A percentile compares a stretch with the other conserved stretches of the same genome.
These are phyloP conservation scores for Eupeodes corollae DNA, from an alignment of 1,140 invertebrate genomes.

Conservation along the genomic window DNA sequence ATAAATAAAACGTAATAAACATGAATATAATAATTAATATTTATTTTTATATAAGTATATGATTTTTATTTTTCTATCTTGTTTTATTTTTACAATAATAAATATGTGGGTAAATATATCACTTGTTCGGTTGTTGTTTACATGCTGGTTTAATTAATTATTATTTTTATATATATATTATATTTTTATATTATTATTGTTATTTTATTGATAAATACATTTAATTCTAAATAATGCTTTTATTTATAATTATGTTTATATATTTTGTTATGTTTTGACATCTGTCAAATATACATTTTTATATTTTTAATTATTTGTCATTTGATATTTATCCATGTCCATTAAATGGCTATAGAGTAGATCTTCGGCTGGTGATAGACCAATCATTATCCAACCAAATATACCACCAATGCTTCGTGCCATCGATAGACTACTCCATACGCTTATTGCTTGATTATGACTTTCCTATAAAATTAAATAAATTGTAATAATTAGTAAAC, in stretches of 20 bases:
- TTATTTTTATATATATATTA: too few relatives aligned
- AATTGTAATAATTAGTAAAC: background rate
- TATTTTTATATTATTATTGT: background rate
- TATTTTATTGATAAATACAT: background rate
- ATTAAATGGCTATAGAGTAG: slow-evolving; percentile 34
- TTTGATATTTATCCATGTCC: slow-evolving; percentile 35
- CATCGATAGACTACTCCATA: slow-evolving; percentile 34
- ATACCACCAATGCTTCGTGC: slow-evolving; percentile 35
- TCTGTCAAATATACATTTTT: slow-evolving; percentile 2
- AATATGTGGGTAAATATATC: too few relatives aligned
- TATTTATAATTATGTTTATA: background rate
- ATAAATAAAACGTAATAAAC: too few relatives aligned
- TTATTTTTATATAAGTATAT: too few relatives aligned
- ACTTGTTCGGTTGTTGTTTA: too few relatives aligned
- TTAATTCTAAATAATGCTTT: background rate
- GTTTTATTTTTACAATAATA: too few relatives aligned
- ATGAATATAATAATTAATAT: too few relatives aligned
- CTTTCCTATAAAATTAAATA: background rate
- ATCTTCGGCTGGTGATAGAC: slow-evolving; percentile 31
- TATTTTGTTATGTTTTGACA: background rate
- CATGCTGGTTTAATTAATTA: too few relatives aligned
- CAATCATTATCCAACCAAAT: slow-evolving; percentile 36
- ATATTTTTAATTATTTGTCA: slow-evolving; percentile 37
- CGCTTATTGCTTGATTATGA: slow-evolving; percentile 25
- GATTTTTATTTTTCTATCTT: too few relatives aligned